Evolutionary conservation across 2,113 vertebrate species (phyloP).

Genomic region (Melanocharis versteri): DNA sequence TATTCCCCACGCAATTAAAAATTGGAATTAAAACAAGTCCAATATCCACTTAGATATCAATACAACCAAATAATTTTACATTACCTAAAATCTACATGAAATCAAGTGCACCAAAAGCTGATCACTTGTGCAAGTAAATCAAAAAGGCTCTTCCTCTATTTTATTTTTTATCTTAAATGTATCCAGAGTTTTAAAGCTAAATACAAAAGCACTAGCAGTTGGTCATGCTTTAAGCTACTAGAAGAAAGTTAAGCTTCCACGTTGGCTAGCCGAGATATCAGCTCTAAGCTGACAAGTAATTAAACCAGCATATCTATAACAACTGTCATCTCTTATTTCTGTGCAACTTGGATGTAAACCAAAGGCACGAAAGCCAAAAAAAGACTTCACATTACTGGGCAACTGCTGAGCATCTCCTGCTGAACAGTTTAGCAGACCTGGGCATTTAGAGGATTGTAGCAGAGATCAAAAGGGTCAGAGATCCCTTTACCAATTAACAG

Average conservation of each 20-base stretch:
- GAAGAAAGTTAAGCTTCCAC: slow-evolving; percentile 92
- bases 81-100: background rate
- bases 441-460: slow-evolving; percentile 88
- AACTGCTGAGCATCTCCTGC: slow-evolving; percentile 84
- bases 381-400: slow-evolving; percentile 80
- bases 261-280: slow-evolving; percentile 91
- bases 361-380: slow-evolving; percentile 84
- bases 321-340: slow-evolving; percentile 98
- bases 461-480: slow-evolving; percentile 87
- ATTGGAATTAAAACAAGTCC: background rate
- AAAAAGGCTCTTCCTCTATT: slow-evolving; percentile 76
- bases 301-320: slow-evolving; percentile 96
- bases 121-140: slow-evolving; percentile 66
- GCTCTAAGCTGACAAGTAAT: slow-evolving; percentile 98
- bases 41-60: background rate
- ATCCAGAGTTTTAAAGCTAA: slow-evolving; percentile 84
- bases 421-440: slow-evolving; percentile 87
- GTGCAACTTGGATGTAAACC: slow-evolving; percentile 90
- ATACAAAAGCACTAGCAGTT: slow-evolving; percentile 88
- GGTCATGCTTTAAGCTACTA: slow-evolving; percentile 94
- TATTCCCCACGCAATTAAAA: background rate
- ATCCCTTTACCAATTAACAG: slow-evolving; percentile 90
- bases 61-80: background rate
- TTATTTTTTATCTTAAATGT: slow-evolving; percentile 85
- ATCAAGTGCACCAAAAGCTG: background rate